Evolutionary conservation across 2,113 vertebrate species (phyloP).

Genomic region (Eptesicus fuscus): DNA sequence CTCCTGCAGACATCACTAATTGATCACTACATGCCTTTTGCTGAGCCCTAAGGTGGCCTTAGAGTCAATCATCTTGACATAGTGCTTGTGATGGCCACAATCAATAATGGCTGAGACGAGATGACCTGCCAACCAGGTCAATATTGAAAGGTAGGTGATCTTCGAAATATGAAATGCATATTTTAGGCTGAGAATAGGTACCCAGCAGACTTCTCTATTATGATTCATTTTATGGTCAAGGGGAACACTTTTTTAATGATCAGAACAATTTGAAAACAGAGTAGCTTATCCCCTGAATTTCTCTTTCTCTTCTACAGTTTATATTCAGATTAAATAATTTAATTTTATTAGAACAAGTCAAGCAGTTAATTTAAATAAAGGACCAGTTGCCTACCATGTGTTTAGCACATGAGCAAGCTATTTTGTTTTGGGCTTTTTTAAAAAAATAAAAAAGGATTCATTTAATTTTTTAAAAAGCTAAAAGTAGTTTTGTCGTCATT

Average conservation of each 20-base stretch:
- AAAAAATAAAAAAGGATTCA: background rate
- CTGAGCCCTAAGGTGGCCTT: background rate
- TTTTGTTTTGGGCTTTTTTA: background rate
- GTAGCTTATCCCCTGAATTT: background rate
- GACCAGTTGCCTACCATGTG: background rate
- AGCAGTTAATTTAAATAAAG: background rate
- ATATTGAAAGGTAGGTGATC: background rate
- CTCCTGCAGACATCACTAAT: background rate
- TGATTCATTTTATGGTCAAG: background rate
- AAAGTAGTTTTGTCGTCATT: background rate
- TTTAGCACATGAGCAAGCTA: background rate
- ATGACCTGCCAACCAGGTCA: background rate
- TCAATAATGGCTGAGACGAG: background rate
- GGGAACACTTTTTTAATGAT: background rate
- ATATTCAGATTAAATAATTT: conserved; percentile 1
- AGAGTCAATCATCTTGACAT: background rate
- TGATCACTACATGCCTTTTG: background rate
- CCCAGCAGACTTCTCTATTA: background rate
- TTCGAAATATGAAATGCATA: background rate
- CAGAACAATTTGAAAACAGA: background rate
- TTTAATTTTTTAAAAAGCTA: background rate
- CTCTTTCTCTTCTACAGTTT: conserved; percentile 18
- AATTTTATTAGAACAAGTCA: background rate
- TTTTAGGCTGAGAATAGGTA: background rate
- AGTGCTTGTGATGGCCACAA: background rate